These are phyloP conservation scores for Tachina lurida DNA, from an alignment of 2,888 invertebrate species.

Conservation along the genomic window DNA sequence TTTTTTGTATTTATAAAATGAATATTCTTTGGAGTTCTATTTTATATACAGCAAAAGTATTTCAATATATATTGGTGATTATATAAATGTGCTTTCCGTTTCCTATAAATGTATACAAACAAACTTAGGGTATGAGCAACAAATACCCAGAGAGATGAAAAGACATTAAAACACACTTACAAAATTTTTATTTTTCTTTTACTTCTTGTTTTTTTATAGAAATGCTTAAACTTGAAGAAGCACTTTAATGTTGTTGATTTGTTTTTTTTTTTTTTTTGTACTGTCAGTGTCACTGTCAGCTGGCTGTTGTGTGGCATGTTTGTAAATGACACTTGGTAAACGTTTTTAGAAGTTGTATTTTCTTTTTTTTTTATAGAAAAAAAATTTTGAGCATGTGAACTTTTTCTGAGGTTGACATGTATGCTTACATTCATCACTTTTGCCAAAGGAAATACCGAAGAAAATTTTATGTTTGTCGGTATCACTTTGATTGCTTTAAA, in stretches of 20 bases:
- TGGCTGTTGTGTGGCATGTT: background rate
- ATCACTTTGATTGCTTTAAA: constrained; percentile 8
- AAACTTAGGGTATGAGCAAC: constrained; percentile 36
- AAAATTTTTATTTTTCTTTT: constrained; percentile 12
- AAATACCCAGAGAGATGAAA: constrained; percentile 20
- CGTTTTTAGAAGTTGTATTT: constrained; percentile 50
- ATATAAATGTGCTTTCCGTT: background rate
- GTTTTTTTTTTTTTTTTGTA: constrained; percentile 45
- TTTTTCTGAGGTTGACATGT: background rate
- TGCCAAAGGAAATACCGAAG: constrained; percentile 18
- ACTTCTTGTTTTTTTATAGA: background rate
- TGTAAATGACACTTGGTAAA: constrained; percentile 67
- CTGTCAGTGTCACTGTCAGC: constrained; percentile 24
- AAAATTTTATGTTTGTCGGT: background rate
- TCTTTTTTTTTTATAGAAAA: background rate
- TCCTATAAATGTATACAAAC: constrained; percentile 15
- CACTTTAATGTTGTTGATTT: constrained; percentile 56
- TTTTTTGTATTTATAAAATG: constrained; percentile 11
- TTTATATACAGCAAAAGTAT: background rate
- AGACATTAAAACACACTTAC: constrained; percentile 31
- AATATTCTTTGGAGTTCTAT: background rate
- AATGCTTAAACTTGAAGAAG: constrained; percentile 2
- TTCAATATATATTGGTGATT: background rate
- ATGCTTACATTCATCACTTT: constrained; percentile 18
- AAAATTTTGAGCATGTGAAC: background rate